Percentiles rank a stretch among this genome's conserved stretches.
Conservation (phyloP, 2,797 vertebrate species). For the Valencia hispanica region DNA sequence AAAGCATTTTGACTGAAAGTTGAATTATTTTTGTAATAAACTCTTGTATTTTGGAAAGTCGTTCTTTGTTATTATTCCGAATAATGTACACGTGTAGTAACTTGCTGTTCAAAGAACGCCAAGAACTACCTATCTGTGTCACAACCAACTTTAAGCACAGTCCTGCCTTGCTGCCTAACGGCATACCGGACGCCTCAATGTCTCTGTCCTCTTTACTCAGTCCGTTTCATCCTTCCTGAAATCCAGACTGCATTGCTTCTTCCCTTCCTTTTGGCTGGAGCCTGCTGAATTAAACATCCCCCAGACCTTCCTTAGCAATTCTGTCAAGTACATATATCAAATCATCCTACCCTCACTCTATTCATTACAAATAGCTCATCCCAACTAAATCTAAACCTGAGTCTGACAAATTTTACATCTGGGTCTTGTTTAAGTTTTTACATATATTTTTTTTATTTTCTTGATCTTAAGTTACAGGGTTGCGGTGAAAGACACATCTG, state of each 20-base stretch:
- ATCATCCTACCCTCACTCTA: slow-evolving; percentile 65
- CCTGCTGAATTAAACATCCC: slow-evolving; percentile 79
- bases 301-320: slow-evolving; percentile 57
- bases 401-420: slow-evolving; percentile 72
- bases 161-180: slow-evolving; percentile 58
- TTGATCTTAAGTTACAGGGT: slow-evolving; percentile 56
- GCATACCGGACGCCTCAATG: slow-evolving; percentile 48
- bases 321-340: slow-evolving; percentile 75
- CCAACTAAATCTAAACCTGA: slow-evolving; percentile 68
- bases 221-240: slow-evolving; percentile 66
- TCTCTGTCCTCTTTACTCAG: slow-evolving; percentile 56
- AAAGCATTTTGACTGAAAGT: no score
- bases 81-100: no score
- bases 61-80: no score
- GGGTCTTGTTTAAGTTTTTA: slow-evolving; percentile 37
- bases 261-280: slow-evolving; percentile 53
- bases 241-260: slow-evolving; percentile 54
- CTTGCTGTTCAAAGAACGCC: no score
- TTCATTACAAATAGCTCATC: slow-evolving; percentile 78
- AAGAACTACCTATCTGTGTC: no score
- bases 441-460: slow-evolving; percentile 18
- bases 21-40: no score
- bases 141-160: slow-evolving; percentile 65
- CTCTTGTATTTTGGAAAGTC: no score
- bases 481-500: slow-evolving; percentile 18